Conservation (phyloP, 2,888 invertebrate genomes). For the Tetramorium bicarinatum region DNA sequence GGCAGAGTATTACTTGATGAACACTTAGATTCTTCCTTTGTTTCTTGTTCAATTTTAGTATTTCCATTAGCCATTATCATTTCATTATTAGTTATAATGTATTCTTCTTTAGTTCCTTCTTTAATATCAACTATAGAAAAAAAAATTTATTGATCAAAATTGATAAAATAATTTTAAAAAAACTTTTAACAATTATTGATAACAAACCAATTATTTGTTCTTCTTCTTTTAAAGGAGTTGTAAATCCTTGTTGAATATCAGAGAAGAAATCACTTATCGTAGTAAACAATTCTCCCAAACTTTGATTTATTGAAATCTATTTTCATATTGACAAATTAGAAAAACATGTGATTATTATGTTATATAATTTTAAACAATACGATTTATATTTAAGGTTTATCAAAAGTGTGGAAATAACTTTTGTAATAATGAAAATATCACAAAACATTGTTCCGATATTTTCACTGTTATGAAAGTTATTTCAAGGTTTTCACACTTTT, state of each 20-base stretch:
- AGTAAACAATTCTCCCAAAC: too few relatives aligned
- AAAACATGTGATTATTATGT: constrained; percentile 5
- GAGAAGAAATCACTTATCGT: too few relatives aligned
- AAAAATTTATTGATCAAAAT: constrained; percentile 23
- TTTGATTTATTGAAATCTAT: too few relatives aligned
- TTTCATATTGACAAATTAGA: constrained; percentile 46
- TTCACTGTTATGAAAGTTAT: too few relatives aligned
- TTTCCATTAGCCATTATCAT: constrained; percentile 33
- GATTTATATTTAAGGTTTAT: neutral
- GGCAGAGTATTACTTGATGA: constrained; percentile 9
- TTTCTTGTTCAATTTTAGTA: constrained; percentile 35
- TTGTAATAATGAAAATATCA: too few relatives aligned
- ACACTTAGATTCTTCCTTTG: neutral
- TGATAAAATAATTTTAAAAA: constrained; percentile 4
- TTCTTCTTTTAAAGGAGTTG: constrained; percentile 57
- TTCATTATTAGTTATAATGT: constrained; percentile 20
- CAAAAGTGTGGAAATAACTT: too few relatives aligned
- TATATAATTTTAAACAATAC: neutral
- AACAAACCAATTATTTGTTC: constrained; percentile 74
- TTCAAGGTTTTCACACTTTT: too few relatives aligned
- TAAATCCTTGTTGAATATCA: neutral
- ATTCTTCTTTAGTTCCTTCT: constrained; percentile 3
- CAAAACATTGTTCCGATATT: too few relatives aligned
- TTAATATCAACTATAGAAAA: constrained; percentile 28
- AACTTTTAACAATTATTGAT: constrained; percentile 46